A percentile compares a stretch with the other conserved stretches of the same genome.
Evolutionary conservation across 2,888 invertebrate genomes (phyloP).

Genomic region (Myopa tessellatipennis): DNA sequence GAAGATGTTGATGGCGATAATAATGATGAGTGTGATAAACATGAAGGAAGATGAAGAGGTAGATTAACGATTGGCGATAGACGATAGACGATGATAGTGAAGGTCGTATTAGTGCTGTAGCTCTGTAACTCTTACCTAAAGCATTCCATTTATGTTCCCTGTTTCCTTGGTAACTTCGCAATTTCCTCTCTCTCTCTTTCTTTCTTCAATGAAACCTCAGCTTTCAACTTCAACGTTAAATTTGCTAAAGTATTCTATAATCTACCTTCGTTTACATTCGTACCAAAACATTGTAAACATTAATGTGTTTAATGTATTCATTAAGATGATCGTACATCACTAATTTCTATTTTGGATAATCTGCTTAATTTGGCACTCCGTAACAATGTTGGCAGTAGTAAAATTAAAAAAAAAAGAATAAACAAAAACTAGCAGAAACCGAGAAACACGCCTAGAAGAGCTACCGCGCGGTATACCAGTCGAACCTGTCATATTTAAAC

Average conservation of each 20-base stretch:
- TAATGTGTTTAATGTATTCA: background rate
- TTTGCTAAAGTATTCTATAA: too few species aligned
- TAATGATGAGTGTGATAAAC: background rate
- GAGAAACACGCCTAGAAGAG: background rate
- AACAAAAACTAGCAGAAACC: background rate
- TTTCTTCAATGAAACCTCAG: too few species aligned
- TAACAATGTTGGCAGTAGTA: background rate
- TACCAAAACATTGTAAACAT: too few species aligned
- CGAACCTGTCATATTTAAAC: background rate
- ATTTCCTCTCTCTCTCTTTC: too few species aligned
- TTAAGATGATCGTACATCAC: background rate
- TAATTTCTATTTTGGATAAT: background rate
- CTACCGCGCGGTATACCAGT: background rate
- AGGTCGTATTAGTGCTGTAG: too few species aligned
- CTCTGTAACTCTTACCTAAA: too few species aligned
- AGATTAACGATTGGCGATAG: too few species aligned
- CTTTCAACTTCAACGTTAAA: too few species aligned
- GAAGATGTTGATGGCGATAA: background rate
- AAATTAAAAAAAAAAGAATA: background rate
- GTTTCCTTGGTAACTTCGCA: too few species aligned
- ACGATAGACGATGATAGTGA: too few species aligned
- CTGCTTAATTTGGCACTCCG: background rate
- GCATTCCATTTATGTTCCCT: too few species aligned
- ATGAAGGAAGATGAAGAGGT: background rate
- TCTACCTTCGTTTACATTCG: too few species aligned